Evolutionary conservation across 1,140 invertebrate genomes (phyloP).

Genomic region (Aphaenogaster floridana): DNA sequence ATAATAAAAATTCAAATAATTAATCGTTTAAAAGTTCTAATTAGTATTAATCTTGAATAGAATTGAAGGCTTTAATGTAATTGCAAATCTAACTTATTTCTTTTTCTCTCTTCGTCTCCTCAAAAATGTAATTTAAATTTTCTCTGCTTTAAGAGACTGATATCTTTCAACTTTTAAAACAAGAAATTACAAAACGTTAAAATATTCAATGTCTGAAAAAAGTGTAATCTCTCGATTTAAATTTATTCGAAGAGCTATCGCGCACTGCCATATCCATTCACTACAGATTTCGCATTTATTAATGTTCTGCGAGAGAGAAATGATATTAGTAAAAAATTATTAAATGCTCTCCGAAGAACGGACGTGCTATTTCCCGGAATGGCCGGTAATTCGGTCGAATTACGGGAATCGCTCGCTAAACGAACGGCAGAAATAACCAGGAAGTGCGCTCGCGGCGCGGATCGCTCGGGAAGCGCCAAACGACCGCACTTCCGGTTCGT

Average conservation of each 20-base stretch:
- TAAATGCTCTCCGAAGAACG: background rate
- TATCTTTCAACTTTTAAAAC: background rate
- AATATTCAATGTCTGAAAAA: background rate
- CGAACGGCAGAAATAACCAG: constrained; percentile 52
- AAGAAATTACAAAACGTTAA: background rate
- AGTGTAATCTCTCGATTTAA: background rate
- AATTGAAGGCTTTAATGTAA: background rate
- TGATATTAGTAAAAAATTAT: background rate
- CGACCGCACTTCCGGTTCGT: constrained; percentile 76
- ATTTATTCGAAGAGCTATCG: background rate
- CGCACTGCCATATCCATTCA: background rate
- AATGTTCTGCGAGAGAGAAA: background rate
- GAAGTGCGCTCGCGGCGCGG: constrained; percentile 52
- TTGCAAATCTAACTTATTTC: background rate
- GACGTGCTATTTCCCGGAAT: constrained; percentile 4
- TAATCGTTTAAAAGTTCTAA: background rate
- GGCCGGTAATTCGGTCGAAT: constrained; percentile 46
- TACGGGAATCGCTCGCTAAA: constrained; percentile 25
- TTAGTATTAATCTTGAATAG: background rate
- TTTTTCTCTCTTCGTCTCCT: background rate
- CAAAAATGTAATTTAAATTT: background rate
- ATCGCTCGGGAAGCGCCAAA: constrained; percentile 74
- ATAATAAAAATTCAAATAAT: background rate
- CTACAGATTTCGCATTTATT: background rate
- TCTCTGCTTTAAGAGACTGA: background rate